phyloP scores from a whole-genome alignment of 1,140 invertebrate genomes.

The Paraescarpia echinospica region DNA sequence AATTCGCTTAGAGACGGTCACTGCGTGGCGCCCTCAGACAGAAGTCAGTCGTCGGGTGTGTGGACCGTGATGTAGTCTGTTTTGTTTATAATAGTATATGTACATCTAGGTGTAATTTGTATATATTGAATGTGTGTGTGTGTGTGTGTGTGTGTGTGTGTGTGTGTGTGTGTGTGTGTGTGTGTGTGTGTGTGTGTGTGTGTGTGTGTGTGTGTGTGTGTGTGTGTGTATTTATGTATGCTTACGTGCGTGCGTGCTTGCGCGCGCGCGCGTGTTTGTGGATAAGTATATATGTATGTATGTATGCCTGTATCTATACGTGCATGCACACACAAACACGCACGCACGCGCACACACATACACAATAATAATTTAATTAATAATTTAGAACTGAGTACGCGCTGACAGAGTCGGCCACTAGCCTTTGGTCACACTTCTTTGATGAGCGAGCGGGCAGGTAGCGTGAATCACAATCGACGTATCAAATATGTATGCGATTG shows the following conservation, averaged over 20 bases:
- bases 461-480: background rate
- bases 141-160: too few species aligned
- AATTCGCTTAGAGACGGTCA: background rate
- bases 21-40: too few species aligned
- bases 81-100: too few species aligned
- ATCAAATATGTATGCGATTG: background rate
- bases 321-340: background rate
- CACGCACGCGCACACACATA: background rate
- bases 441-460: background rate
- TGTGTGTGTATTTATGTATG: background rate
- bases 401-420: background rate
- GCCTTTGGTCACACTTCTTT: background rate
- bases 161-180: too few species aligned
- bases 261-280: background rate
- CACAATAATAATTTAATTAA: background rate
- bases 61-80: background rate
- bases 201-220: too few species aligned
- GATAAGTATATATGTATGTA: background rate
- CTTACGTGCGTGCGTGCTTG: background rate
- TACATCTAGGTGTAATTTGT: too few species aligned
- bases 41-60: too few species aligned
- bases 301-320: background rate
- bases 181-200: too few species aligned
- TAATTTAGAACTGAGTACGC: background rate
- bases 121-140: too few species aligned